Evolutionary conservation across 2,113 vertebrate genomes (phyloP), one percentile per base, ranked within the genome.

Genomic region (Gadus macrocephalus): DNA sequence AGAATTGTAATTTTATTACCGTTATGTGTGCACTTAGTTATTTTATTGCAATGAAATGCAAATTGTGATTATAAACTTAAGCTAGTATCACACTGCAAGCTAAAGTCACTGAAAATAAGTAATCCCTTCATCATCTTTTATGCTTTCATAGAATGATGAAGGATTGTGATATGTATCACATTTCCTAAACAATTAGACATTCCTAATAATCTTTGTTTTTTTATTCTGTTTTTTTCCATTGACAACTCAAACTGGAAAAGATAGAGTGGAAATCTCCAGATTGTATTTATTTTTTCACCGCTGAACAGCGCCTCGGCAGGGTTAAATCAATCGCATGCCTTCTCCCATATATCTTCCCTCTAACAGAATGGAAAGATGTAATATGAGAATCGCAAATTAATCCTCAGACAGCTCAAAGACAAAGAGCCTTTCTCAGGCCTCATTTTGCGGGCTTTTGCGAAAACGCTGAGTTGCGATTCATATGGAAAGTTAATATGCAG

Each of bases 401-500:
- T 90, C 86, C 81, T 84, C 85, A 85, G 83, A 90, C 88, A 88
- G 90, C 83, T 63, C 80, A 76, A 91, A 91, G 87, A 91, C 91
- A 91, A 92, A 92, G 90, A 91, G 83, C 75, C 90, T 86, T 90
- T 91, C 89, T 91, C 5, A 78, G 77, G 79, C 76, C 86, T 82
- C 78, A 74, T 78, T 87, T 89, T 49, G 84, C 35, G 78, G 90
- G 86, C 78, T 69, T 87, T 85, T 17, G 68, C 64, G 76, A 88
- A 90, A 89, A 85, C 49, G 90, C 90, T 89, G 91, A 92, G 79
- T 91, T 91, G 89, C 90, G 86, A 72, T 82, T 85, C 88, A 86
- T 91, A 91, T 91, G 91, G 92, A 92, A 93, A 92, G 90, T 86
- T 88, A 85, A 92, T 90, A 84, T 89, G 85, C 86, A 79, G 87